phyloP scores from a whole-genome alignment of 1,140 invertebrate genomes.

The Psilanteris sp. region DNA sequence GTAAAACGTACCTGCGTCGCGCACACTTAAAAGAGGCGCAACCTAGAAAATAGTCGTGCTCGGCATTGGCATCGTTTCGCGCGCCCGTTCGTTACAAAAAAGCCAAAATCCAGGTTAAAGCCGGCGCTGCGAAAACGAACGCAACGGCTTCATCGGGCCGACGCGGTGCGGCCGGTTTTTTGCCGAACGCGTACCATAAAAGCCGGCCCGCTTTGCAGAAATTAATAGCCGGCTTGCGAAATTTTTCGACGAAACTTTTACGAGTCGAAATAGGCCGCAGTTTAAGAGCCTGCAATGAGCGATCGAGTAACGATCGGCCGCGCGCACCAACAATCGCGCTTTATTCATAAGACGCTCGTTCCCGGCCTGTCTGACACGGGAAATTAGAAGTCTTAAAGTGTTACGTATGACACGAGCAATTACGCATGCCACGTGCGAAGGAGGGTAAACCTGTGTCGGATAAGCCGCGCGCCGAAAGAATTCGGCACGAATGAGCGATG shows the following conservation, averaged over 20 bases:
- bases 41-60: constrained; percentile 42
- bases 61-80: constrained; percentile 23
- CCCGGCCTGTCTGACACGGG: constrained; percentile 14
- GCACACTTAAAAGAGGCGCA: constrained; percentile 31
- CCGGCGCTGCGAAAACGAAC: neutral
- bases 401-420: constrained; percentile 53
- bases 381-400: constrained; percentile 51
- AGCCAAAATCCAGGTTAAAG: neutral
- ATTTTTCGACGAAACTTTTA: constrained; percentile 4
- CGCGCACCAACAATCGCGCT: neutral
- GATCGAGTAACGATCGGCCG: neutral
- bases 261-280: neutral
- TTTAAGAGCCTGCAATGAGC: neutral
- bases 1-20: constrained; percentile 40
- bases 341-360: constrained; percentile 22
- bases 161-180: neutral
- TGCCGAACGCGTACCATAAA: constrained; percentile 1
- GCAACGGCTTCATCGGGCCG: neutral
- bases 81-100: neutral
- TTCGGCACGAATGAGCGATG: constrained; percentile 50
- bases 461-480: constrained; percentile 44
- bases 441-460: constrained; percentile 47
- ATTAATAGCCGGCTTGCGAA: constrained; percentile 20
- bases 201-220: constrained; percentile 2
- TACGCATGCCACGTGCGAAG: constrained; percentile 61